Evolutionary conservation across 2,113 vertebrate species (phyloP).

Genomic region (Pseudolaguvia tuberculata): DNA sequence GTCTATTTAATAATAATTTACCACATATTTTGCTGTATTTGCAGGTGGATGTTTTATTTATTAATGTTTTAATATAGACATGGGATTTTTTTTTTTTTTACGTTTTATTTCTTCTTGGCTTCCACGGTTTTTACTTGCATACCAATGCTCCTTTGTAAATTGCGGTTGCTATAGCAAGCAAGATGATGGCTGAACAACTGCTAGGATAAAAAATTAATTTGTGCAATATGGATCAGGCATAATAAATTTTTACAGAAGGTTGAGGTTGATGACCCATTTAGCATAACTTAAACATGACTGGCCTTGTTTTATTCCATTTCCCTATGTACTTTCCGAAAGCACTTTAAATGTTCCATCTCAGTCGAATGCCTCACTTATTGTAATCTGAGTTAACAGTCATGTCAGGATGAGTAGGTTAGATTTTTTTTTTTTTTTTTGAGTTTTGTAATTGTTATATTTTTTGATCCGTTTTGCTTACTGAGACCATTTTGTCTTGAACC

Average conservation of each 20-base stretch:
- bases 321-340: constrained; percentile 41
- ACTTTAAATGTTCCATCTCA: constrained; percentile 49
- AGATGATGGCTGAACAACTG: constrained; percentile 31
- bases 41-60: constrained; percentile 47
- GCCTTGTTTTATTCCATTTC: constrained; percentile 35
- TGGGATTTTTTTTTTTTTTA: constrained; percentile 1
- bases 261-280: constrained; percentile 5
- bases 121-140: constrained; percentile 25
- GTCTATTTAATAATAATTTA: constrained; percentile 41
- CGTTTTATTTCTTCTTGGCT: not conserved
- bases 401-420: constrained; percentile 10
- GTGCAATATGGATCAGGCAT: constrained; percentile 48
- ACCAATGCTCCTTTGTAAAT: constrained; percentile 36
- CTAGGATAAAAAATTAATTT: constrained; percentile 16
- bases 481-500: constrained; percentile 37
- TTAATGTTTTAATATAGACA: constrained; percentile 42
- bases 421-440: constrained; percentile 17
- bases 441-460: constrained; percentile 31
- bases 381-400: constrained; percentile 30
- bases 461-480: constrained; percentile 25
- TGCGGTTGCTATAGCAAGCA: constrained; percentile 20
- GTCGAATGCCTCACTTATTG: constrained; percentile 32
- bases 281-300: constrained; percentile 20
- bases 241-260: constrained; percentile 18
- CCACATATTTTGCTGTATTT: constrained; percentile 35